phyloP scores from a whole-genome alignment of 2,888 invertebrate genomes.

The Drosophila tripunctata region DNA sequence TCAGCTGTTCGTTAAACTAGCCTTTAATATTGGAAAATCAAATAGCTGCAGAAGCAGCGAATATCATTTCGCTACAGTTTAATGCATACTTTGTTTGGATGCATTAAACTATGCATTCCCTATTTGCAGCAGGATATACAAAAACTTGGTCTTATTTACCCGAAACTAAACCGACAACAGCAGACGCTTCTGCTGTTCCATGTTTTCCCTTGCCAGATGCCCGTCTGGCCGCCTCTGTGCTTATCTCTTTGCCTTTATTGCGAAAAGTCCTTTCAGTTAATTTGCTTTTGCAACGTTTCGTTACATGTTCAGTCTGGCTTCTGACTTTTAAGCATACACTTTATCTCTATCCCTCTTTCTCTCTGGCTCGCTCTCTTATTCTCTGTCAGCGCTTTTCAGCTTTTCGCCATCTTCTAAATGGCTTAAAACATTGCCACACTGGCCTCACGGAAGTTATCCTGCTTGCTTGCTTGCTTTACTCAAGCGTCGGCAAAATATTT shows the following conservation, averaged over 20 bases:
- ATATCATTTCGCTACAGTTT: background rate
- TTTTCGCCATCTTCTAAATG: conserved; percentile 55
- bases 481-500: conserved; percentile 31
- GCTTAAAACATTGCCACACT: conserved; percentile 54
- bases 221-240: too few species aligned
- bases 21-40: conserved; percentile 3
- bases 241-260: conserved; percentile 35
- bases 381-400: conserved; percentile 29
- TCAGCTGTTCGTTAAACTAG: background rate
- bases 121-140: conserved; percentile 25
- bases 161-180: conserved; percentile 18
- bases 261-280: conserved; percentile 56
- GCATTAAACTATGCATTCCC: conserved; percentile 7
- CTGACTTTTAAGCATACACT: background rate
- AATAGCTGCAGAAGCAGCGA: background rate
- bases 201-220: too few species aligned
- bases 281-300: conserved; percentile 48
- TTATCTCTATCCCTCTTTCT: background rate
- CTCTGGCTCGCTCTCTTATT: too few species aligned
- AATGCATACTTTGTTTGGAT: background rate
- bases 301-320: conserved; percentile 19
- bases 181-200: too few species aligned
- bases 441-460: conserved; percentile 42
- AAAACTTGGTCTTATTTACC: conserved; percentile 18
- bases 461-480: conserved; percentile 20